Evolutionary conservation across 1,140 invertebrate genomes (phyloP), one percentile per base, ranked within the genome.

Genomic region (Wasmannia auropunctata): DNA sequence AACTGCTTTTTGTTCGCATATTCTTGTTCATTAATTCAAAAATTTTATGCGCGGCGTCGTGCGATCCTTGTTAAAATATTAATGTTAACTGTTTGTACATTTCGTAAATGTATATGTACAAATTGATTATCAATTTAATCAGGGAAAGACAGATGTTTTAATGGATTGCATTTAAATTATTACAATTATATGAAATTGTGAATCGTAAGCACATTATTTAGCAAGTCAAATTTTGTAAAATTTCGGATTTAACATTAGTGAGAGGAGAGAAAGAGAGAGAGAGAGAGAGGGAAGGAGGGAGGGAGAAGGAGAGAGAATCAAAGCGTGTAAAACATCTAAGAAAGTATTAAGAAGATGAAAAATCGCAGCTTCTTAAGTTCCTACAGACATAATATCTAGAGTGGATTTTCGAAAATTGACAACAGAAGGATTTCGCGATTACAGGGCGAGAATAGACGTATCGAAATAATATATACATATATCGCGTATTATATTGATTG

Each of bases 401-500:
- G n/a, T 40, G 22, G 65, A 40, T 31, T 69, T 80, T 80, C 14
- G 34, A 54, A 69, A 80, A 69, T 69, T 56, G 77, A 69, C 49
- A 43, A 80, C 31, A 28, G 37, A 80, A 79, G 3, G 43, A 40
- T 67, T 37, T 80, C 10, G 31, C n/a, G 16, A 25, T 14, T 65
- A 22, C 1, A 46, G 67, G n/a, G 8, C 16, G 22, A 80, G 22
- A 80, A 25, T 34, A 70, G 11, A 74, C 16, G 14, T 74, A 81
- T 46, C n/a, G 67, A 83, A 74, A 72, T 65, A 80, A 51, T 67
- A 79, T 77, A 49, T 79, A 37, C 22, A 40, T 69, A 2, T 34
- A 63, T 70, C n/a, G 43, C 16, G 43, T 43, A 43, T 37, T 49
- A 58, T 51, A 86, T 86, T 88, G 88, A 88, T 89, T 88, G 88